phyloP scores from a whole-genome alignment of 2,113 vertebrate genomes.

The Sphyrna mokarran region DNA sequence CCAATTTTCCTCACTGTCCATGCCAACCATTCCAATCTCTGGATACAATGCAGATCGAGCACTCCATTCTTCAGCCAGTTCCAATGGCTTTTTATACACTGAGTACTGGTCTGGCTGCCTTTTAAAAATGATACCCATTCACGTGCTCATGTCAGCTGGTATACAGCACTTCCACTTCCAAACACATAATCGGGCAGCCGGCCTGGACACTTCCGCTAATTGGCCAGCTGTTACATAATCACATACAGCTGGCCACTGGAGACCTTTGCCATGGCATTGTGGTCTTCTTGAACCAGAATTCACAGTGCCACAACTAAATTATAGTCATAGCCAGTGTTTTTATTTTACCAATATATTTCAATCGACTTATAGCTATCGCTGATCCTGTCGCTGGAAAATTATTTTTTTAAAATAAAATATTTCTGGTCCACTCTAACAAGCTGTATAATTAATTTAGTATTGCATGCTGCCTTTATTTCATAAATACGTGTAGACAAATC shows the following conservation, averaged over 20 bases:
- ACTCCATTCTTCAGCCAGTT: neutral
- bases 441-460: neutral
- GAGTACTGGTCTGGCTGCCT: neutral
- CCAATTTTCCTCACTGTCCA: too few species aligned
- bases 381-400: neutral
- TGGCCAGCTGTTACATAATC: too few species aligned
- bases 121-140: neutral
- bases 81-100: neutral
- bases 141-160: neutral
- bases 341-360: neutral
- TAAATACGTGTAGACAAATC: neutral
- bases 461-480: neutral
- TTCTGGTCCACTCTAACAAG: neutral
- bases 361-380: neutral
- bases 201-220: too few species aligned
- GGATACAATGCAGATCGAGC: too few species aligned
- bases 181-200: too few species aligned
- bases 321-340: neutral
- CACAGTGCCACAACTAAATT: neutral
- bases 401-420: neutral
- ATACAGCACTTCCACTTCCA: neutral
- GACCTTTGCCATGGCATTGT: neutral
- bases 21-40: too few species aligned
- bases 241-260: too few species aligned
- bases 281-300: neutral